Evolutionary conservation across 2,888 invertebrate species (phyloP).

Genomic region (Caenorhabditis macrosperma): DNA sequence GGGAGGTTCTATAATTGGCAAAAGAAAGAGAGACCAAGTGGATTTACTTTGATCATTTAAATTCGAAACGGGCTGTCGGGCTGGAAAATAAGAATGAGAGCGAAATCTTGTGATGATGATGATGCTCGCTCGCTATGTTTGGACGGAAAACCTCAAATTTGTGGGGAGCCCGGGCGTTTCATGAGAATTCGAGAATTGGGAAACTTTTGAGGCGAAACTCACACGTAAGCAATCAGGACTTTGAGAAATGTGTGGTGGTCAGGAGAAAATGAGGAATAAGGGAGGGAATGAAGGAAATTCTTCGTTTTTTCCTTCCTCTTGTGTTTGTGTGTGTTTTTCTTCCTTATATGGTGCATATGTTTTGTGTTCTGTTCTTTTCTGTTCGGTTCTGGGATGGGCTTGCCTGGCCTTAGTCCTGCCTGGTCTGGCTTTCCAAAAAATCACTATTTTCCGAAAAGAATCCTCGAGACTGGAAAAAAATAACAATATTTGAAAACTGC

Average conservation of each 20-base stretch:
- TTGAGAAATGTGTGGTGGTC: not conserved
- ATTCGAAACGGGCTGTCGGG: not conserved
- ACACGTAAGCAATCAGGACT: slow-evolving; percentile 3
- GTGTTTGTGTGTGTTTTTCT: not conserved
- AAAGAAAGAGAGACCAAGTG: slow-evolving; percentile 5
- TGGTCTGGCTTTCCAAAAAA: too few species aligned
- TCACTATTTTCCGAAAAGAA: too few species aligned
- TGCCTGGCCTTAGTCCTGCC: too few species aligned
- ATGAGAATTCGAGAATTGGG: slow-evolving; percentile 3
- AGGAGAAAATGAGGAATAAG: not conserved
- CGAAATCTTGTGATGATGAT: slow-evolving; percentile 20
- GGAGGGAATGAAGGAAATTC: not conserved
- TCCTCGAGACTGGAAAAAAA: too few species aligned
- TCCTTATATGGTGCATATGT: too few species aligned
- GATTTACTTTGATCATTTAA: slow-evolving; percentile 40
- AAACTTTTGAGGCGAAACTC: not conserved
- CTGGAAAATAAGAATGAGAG: too few species aligned
- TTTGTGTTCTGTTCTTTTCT: not conserved
- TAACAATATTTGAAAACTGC: too few species aligned
- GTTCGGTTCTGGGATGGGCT: too few species aligned
- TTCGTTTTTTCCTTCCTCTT: not conserved
- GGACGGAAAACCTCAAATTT: not conserved
- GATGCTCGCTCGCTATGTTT: slow-evolving; percentile 33
- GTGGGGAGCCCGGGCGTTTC: not conserved
- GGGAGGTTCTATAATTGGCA: not conserved